phyloP scores from a whole-genome alignment of 2,113 vertebrate genomes.

The Nicator chloris region DNA sequence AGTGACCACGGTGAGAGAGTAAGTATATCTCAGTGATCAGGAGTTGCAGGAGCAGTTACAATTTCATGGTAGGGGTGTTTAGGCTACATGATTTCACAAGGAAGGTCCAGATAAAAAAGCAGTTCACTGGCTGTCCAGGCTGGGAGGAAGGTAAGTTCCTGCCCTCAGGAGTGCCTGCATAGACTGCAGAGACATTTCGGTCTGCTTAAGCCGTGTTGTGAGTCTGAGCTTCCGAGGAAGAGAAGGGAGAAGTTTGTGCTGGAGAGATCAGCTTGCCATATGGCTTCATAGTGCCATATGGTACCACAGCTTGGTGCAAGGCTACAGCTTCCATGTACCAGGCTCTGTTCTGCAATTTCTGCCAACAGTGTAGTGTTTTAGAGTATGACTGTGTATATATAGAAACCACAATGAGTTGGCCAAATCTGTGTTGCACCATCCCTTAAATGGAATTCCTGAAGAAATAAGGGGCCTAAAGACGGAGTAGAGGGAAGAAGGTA shows the following conservation, averaged over 20 bases:
- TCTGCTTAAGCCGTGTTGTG: background rate
- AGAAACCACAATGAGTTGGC: background rate
- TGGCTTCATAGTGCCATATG: background rate
- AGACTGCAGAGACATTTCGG: background rate
- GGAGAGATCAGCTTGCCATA: background rate
- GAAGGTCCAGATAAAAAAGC: background rate
- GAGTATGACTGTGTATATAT: background rate
- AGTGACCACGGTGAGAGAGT: background rate
- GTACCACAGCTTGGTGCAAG: background rate
- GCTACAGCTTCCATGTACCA: background rate
- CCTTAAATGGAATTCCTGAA: constrained; percentile 14
- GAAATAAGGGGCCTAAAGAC: background rate
- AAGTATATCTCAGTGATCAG: background rate
- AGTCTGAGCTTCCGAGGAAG: background rate
- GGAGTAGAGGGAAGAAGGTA: background rate
- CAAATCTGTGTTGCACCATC: background rate
- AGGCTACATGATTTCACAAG: background rate
- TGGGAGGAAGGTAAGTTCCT: background rate
- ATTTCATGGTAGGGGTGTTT: background rate
- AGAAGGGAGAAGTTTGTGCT: background rate
- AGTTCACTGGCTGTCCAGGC: background rate
- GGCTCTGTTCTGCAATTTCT: background rate
- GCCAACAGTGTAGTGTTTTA: background rate
- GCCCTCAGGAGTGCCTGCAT: background rate
- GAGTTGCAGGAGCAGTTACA: background rate